These are phyloP conservation scores for Tylochromis polylepis DNA, from an alignment of 2,113 vertebrate species.

Conservation along the genomic window DNA sequence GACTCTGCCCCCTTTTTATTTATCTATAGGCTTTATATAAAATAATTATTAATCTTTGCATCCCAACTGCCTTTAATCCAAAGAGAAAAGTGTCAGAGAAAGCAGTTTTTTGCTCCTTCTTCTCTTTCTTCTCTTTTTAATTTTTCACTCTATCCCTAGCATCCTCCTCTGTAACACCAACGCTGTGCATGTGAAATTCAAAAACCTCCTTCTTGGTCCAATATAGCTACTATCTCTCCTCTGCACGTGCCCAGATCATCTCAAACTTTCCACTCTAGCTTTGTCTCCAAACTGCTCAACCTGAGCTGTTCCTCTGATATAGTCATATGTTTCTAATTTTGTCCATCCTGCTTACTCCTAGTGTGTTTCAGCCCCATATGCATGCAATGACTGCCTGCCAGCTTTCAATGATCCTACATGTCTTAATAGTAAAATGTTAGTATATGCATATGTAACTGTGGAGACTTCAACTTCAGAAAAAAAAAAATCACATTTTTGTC, in stretches of 20 bases:
- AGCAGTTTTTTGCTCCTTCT: background rate
- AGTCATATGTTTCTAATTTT: background rate
- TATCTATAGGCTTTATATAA: background rate
- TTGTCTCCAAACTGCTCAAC: background rate
- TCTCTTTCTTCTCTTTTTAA: background rate
- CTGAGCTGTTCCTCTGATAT: background rate
- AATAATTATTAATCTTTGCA: background rate
- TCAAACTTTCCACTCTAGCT: background rate
- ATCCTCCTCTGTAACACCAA: background rate
- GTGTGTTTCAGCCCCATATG: background rate
- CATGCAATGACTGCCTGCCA: background rate
- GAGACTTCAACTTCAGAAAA: background rate
- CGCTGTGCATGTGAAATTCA: background rate
- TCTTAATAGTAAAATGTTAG: background rate
- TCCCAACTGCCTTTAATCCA: background rate
- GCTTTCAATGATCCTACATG: background rate
- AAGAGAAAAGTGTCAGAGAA: background rate
- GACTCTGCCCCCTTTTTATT: background rate
- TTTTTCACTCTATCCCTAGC: fast-evolving
- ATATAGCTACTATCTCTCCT: background rate
- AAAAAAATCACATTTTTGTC: background rate
- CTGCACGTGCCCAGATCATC: background rate
- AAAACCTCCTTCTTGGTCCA: background rate
- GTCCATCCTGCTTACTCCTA: background rate
- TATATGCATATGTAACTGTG: background rate